phyloP scores from a whole-genome alignment of 2,113 vertebrate species.

The Protomyctophum bolini region DNA sequence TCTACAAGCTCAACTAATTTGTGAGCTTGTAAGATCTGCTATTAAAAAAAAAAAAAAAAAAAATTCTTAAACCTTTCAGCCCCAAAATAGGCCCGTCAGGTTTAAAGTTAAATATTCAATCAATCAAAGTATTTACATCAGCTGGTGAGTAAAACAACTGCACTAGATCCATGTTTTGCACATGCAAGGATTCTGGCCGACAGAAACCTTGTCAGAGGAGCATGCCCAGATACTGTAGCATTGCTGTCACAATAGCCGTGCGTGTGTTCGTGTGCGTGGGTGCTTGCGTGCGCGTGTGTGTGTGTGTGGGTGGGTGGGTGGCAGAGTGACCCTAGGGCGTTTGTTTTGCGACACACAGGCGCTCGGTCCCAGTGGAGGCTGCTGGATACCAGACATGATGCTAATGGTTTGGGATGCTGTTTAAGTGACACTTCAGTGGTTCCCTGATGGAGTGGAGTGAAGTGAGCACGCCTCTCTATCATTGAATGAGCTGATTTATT shows the following conservation, averaged over 20 bases:
- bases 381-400: constrained; percentile 32
- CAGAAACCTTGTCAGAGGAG: constrained; percentile 15
- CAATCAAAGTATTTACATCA: no score
- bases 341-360: constrained; percentile 36
- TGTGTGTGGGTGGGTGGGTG: constrained; percentile 2
- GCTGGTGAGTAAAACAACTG: no score
- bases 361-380: constrained; percentile 41
- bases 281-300: constrained; percentile 30
- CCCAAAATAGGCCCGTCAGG: no score
- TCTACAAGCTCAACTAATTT: no score
- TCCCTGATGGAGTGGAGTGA: constrained; percentile 9
- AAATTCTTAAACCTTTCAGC: no score
- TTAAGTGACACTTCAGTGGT: constrained; percentile 6
- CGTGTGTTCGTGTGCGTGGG: not conserved
- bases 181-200: no score
- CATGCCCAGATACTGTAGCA: constrained; percentile 44
- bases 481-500: not conserved
- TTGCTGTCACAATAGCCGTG: constrained; percentile 60
- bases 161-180: no score
- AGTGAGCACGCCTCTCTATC: not conserved
- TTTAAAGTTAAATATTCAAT: no score
- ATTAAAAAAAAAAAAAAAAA: no score
- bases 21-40: no score
- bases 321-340: constrained; percentile 55
- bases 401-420: constrained; percentile 35